Percentiles rank a stretch among this genome's conserved stretches.
Evolutionary conservation across 1,140 invertebrate genomes (phyloP).

Genomic region (Zophobas atratus): DNA sequence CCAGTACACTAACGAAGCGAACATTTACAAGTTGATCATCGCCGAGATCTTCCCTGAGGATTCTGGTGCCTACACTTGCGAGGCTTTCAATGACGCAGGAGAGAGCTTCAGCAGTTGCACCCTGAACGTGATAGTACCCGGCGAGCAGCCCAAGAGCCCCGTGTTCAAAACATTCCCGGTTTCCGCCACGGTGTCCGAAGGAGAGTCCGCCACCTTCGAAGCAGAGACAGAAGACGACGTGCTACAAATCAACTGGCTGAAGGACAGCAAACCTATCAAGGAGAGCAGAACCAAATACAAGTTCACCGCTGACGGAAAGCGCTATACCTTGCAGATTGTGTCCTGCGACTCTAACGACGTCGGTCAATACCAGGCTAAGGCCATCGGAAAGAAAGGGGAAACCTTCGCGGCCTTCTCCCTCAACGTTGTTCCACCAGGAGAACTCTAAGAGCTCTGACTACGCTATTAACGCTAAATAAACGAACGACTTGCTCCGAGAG

Average conservation of each 20-base stretch:
- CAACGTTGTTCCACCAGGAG: slow-evolving; percentile 76
- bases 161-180: slow-evolving; percentile 91
- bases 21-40: slow-evolving; percentile 92
- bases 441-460: slow-evolving; percentile 61
- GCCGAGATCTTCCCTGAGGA: slow-evolving; percentile 97
- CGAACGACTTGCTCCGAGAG: slow-evolving; percentile 64
- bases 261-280: slow-evolving; percentile 88
- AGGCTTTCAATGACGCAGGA: slow-evolving; percentile 95
- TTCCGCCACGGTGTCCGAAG: slow-evolving; percentile 88
- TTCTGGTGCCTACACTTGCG: slow-evolving; percentile 94
- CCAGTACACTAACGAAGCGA: slow-evolving; percentile 91
- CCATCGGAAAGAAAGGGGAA: slow-evolving; percentile 88
- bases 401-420: slow-evolving; percentile 87
- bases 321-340: slow-evolving; percentile 83
- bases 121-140: slow-evolving; percentile 88
- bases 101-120: slow-evolving; percentile 94
- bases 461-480: slow-evolving; percentile 54
- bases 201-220: slow-evolving; percentile 85
- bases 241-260: slow-evolving; percentile 84
- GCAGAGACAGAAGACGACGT: slow-evolving; percentile 81
- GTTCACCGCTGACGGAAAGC: slow-evolving; percentile 86
- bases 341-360: slow-evolving; percentile 85
- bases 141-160: slow-evolving; percentile 87
- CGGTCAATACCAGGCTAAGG: slow-evolving; percentile 92
- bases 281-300: slow-evolving; percentile 83